Base-by-base conservation (phyloP, 2,888 invertebrate species). In the Agrenia bidenticulata region DNA sequence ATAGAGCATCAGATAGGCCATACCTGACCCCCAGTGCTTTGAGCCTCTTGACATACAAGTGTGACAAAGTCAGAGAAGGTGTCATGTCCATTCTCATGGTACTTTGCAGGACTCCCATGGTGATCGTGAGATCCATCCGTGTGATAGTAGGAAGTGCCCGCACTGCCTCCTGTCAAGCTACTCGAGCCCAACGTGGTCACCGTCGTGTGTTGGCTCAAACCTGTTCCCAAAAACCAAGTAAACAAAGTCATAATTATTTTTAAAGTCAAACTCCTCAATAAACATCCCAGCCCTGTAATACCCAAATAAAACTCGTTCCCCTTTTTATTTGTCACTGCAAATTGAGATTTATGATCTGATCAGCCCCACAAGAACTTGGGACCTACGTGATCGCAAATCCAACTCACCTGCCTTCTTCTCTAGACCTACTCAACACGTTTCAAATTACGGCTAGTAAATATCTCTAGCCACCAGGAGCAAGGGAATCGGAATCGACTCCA, bases 1-100 rank as follows among this genome's bases (percentile, higher is more conserved):
- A 39, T 32, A 56, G 45, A 19, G 15, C 4, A 19, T 24, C 24
- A 5, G 24, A 21, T 7, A 9, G 21, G 7, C 2, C 51, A 21
- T 51, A 51, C 51, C 51, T 51, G 51, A 62, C 73, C 69, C 51
- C 76, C 76, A 49, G 74, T 73, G 61, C 76, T 87, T 76, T 91
- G 88, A 32, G 91, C 90, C 81, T 96, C 96, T 82, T 95, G 95
- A 79, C 96, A 96, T 60, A 96, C 96, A 79, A 96, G 92, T 51
- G 95, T 94, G 73, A 96, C 96, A 81, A 96, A 96, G 81, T 97
- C 96, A 1, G 94, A 91, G 73, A 96, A 87, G 0, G 92, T 92
- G 80, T 96, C 95, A 59, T 80, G 80, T 1, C 91, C 88, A 77
- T 89, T 91, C 79, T 92, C 92, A 58, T 89, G 87, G 80, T 92